These are phyloP conservation scores for Apantesis nais DNA, from an alignment of 2,888 invertebrate species.

Conservation along the genomic window DNA sequence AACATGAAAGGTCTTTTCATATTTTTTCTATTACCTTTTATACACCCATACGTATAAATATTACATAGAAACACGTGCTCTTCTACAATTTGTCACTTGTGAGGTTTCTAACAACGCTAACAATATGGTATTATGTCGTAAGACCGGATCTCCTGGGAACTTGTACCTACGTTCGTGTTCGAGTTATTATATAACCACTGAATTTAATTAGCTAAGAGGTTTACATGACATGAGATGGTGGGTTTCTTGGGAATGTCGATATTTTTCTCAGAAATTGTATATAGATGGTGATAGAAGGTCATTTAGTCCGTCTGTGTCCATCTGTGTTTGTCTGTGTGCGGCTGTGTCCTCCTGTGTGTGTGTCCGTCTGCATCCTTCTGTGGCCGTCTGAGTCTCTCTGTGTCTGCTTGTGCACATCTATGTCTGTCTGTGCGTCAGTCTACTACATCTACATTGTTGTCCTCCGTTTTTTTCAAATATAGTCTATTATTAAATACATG, in stretches of 20 bases:
- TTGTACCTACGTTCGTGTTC: neutral
- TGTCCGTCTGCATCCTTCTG: too few relatives aligned
- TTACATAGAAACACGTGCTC: neutral
- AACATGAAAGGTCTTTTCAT: neutral
- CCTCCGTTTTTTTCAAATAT: too few relatives aligned
- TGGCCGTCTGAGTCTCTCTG: too few relatives aligned
- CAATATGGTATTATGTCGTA: conserved; percentile 4
- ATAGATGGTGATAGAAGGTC: neutral
- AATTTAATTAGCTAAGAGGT: conserved; percentile 5
- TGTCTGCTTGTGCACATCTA: too few relatives aligned
- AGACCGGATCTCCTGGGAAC: neutral
- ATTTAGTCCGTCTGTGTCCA: neutral
- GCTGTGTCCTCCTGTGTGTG: too few relatives aligned
- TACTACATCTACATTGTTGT: too few relatives aligned
- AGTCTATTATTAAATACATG: too few relatives aligned
- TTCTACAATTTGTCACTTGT: neutral
- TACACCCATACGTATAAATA: neutral
- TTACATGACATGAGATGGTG: neutral
- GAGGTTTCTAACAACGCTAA: conserved; percentile 6
- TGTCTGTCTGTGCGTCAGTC: too few relatives aligned
- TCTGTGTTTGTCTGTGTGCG: too few relatives aligned
- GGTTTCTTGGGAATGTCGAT: neutral
- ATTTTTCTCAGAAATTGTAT: neutral
- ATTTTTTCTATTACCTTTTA: neutral
- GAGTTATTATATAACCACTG: neutral